These are phyloP conservation scores for Habroteleia sp. DNA, from an alignment of 2,888 invertebrate species.

Conservation along the genomic window DNA sequence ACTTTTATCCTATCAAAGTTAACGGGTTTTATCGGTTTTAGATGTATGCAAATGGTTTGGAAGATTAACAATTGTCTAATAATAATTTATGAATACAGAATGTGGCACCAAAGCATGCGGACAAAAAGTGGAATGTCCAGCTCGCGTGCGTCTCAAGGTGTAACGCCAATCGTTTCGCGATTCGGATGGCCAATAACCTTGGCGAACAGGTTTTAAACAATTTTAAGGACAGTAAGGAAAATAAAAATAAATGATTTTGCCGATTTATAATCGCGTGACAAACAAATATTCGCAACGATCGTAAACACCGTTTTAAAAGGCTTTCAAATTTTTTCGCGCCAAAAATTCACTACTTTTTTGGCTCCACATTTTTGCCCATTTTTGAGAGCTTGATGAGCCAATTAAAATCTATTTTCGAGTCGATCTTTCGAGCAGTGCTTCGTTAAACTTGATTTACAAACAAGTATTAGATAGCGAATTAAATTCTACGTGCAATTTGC, in stretches of 20 bases:
- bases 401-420: too few relatives aligned
- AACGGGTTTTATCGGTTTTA: too few relatives aligned
- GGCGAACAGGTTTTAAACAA: constrained; percentile 50
- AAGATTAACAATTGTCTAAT: too few relatives aligned
- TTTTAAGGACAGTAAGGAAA: constrained; percentile 27
- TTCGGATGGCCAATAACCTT: constrained; percentile 44
- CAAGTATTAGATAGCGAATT: too few relatives aligned
- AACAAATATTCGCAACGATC: constrained; percentile 2
- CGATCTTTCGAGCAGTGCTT: too few relatives aligned
- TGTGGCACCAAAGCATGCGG: neutral
- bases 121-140: constrained; percentile 38
- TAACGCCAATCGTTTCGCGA: constrained; percentile 24
- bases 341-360: neutral
- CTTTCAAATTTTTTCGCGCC: neutral
- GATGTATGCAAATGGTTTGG: too few relatives aligned
- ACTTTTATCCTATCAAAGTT: too few relatives aligned
- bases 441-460: too few relatives aligned
- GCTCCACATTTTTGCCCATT: neutral
- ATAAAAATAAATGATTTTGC: constrained; percentile 1
- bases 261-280: constrained; percentile 22
- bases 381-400: neutral
- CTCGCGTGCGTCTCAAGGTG: constrained; percentile 11
- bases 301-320: constrained; percentile 5
- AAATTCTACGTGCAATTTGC: too few relatives aligned
- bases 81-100: too few relatives aligned